Evolutionary conservation across 1,140 invertebrate genomes (phyloP), one percentile per base, ranked within the genome.

Genomic region (Drosophila carrolli): DNA sequence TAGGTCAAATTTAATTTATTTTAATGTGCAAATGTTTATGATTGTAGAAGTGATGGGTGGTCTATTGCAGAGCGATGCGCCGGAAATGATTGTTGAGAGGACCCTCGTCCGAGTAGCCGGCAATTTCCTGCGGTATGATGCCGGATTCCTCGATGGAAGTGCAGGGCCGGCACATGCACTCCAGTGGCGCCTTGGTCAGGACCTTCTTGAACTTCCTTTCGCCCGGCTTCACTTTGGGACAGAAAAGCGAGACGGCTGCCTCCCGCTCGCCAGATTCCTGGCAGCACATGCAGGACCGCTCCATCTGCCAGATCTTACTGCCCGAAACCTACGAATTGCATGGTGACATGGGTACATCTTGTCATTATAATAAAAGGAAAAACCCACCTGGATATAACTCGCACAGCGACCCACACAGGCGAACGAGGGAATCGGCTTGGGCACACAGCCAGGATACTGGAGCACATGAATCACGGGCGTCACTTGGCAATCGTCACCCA

Each of bases 301-400:
- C 97, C 95, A 97, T 98, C 94, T 98, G 97, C 97, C 97, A 98
- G 90, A 98, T 97, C 94, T 98, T 98, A 71, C 97, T 98, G 10
- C 97, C 97, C n/a, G 97, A 98, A 6, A 98, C 97, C 97, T 63
- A 19, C 1, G 11, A 16, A 16, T 16, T 5, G 9, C 9, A 11
- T 38, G 37, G 4, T 11, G 23, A 23, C 23, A 23, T 23, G 23
- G 23, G 0, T 4, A 23, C 23, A 10, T 11, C 9, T 4, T 4
- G 4, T 11, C 9, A 38, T 38, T 38, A 38, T 11, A 38, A 4
- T 3, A 4, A 37, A 1, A 9, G n/a, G 16, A 10, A 32, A 29
- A 46, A 2, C 10, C 23, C 38, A 98, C 97, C 94, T 98, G 97
- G 35, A 98, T 95, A 81, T 98, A 98, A 75, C 97, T 98, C 40